phyloP scores from a whole-genome alignment of 2,888 invertebrate genomes.

The Alloscopus bannaensis region DNA sequence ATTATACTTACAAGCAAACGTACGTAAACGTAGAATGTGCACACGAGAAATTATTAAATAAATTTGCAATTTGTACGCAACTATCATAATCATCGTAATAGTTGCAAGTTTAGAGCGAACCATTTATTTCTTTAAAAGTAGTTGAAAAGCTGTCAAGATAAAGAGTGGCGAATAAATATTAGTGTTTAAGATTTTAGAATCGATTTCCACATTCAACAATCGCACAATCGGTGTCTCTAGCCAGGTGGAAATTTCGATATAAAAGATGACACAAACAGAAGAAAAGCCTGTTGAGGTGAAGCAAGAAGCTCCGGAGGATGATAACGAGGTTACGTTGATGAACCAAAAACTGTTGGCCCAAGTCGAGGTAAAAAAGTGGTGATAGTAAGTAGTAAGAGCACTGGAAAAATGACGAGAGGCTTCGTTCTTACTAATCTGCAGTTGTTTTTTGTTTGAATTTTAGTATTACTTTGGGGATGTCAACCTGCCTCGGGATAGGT shows the following conservation, averaged over 20 bases:
- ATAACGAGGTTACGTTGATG: conserved; percentile 9
- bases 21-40: too few relatives aligned
- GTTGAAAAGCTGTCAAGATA: not conserved
- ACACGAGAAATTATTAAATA: too few relatives aligned
- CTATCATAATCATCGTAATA: too few relatives aligned
- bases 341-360: conserved; percentile 48
- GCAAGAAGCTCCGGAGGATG: conserved; percentile 7
- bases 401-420: not conserved
- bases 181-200: not conserved
- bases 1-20: too few relatives aligned
- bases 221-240: too few relatives aligned
- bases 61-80: too few relatives aligned
- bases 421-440: not conserved
- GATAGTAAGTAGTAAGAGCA: not conserved
- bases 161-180: too few relatives aligned
- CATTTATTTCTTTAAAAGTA: too few relatives aligned
- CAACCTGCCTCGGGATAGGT: conserved; percentile 94
- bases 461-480: conserved; percentile 91
- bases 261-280: conserved; percentile 51
- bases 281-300: conserved; percentile 47
- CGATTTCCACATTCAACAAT: too few relatives aligned
- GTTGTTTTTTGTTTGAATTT: conserved; percentile 69
- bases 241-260: not conserved
- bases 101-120: too few relatives aligned
- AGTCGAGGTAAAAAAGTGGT: conserved; percentile 44